Evolutionary conservation across 2,888 invertebrate genomes (phyloP).

Genomic region (Synanthedon vespiformis): DNA sequence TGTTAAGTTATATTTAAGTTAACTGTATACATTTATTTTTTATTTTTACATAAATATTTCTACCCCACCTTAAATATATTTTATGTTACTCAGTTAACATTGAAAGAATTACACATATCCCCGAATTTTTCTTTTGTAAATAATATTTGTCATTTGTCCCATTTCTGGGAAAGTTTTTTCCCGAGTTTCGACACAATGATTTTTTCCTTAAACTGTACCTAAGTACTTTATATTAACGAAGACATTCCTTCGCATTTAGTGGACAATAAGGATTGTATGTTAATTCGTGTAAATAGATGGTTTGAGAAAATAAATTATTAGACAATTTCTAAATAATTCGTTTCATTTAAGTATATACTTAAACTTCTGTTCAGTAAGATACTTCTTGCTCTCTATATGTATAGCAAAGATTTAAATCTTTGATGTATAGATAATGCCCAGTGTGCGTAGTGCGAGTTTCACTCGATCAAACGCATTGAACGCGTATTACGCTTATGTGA

Average conservation of each 20-base stretch:
- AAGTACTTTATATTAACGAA: conserved; percentile 1
- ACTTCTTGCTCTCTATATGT: too few species aligned
- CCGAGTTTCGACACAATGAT: background rate
- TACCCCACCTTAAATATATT: background rate
- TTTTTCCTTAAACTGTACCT: background rate
- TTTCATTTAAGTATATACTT: background rate
- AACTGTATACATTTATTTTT: background rate
- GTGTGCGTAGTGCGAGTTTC: too few species aligned
- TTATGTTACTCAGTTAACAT: background rate
- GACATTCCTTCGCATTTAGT: conserved; percentile 59
- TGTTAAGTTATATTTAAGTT: conserved; percentile 42
- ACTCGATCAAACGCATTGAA: too few species aligned
- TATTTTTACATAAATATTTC: background rate
- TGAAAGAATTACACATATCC: background rate
- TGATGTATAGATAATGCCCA: too few species aligned
- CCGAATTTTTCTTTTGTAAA: background rate
- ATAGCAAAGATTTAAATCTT: too few species aligned
- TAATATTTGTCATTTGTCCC: background rate
- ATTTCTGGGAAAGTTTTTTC: background rate
- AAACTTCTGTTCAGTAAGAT: too few species aligned
- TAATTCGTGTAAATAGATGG: background rate
- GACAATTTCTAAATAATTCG: background rate
- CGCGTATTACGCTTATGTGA: too few species aligned
- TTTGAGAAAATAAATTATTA: background rate
- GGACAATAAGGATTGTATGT: background rate